Conservation (phyloP, 2,888 invertebrate genomes). For the Drosophila pegasa region DNA sequence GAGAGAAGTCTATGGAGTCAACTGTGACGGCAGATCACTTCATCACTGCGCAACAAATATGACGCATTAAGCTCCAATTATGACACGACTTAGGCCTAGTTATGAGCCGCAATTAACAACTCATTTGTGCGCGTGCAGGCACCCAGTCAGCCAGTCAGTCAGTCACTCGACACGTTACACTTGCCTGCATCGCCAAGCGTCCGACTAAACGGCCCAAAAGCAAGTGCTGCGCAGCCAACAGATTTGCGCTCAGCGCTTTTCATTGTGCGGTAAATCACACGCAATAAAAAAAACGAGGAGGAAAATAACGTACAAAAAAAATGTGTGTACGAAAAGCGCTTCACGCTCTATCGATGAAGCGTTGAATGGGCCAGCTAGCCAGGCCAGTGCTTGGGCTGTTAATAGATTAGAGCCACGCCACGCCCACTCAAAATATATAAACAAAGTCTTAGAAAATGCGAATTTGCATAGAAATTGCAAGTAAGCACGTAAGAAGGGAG, state of each 20-base stretch:
- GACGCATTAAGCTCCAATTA: constrained; percentile 42
- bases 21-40: no score
- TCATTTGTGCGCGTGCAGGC: constrained; percentile 40
- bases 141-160: neutral
- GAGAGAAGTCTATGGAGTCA: no score
- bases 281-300: constrained; percentile 52
- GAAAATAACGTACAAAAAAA: constrained; percentile 20
- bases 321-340: constrained; percentile 39
- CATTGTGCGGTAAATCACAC: constrained; percentile 68
- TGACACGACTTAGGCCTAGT: constrained; percentile 14
- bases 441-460: neutral
- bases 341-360: constrained; percentile 82
- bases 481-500: no score
- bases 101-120: constrained; percentile 27
- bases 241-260: constrained; percentile 51
- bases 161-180: constrained; percentile 41
- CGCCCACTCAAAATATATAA: constrained; percentile 29
- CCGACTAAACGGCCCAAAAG: constrained; percentile 58
- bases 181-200: constrained; percentile 66
- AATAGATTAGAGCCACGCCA: constrained; percentile 54
- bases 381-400: constrained; percentile 28
- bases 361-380: constrained; percentile 43
- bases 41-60: no score
- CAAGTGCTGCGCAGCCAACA: constrained; percentile 37
- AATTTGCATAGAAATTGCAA: no score